phyloP scores from a whole-genome alignment of 2,888 invertebrate genomes.

The Strigamia transsilvanica region DNA sequence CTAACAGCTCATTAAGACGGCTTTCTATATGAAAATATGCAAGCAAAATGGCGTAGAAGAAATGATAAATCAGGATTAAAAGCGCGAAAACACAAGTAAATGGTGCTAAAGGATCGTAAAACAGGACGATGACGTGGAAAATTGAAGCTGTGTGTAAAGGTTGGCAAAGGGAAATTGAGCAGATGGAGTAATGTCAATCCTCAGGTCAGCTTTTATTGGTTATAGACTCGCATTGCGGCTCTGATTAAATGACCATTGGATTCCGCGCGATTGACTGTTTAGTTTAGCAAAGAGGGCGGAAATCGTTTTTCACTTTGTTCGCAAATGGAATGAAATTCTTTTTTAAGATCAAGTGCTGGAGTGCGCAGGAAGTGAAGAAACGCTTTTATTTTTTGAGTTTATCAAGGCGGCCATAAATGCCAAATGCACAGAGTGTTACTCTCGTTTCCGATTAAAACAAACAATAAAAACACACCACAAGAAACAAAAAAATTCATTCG shows the following conservation, averaged over 20 bases:
- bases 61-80: constrained; percentile 25
- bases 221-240: background rate
- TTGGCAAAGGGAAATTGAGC: constrained; percentile 1
- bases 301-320: background rate
- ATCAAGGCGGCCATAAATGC: background rate
- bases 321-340: background rate
- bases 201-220: constrained; percentile 21
- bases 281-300: background rate
- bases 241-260: background rate
- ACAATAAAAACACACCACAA: too few species aligned
- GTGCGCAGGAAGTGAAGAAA: background rate
- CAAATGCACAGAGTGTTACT: too few species aligned
- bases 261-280: background rate
- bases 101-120: constrained; percentile 34
- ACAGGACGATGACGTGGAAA: constrained; percentile 10
- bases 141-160: background rate
- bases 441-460: too few species aligned
- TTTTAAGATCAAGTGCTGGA: background rate
- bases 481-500: too few species aligned
- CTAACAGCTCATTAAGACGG: background rate
- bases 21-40: background rate
- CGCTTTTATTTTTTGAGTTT: background rate
- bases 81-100: background rate
- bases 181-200: constrained; percentile 23
- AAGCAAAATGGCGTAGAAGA: background rate